Conservation (phyloP, 1,140 invertebrate genomes). For the Holcopasites calliopsidis region DNA sequence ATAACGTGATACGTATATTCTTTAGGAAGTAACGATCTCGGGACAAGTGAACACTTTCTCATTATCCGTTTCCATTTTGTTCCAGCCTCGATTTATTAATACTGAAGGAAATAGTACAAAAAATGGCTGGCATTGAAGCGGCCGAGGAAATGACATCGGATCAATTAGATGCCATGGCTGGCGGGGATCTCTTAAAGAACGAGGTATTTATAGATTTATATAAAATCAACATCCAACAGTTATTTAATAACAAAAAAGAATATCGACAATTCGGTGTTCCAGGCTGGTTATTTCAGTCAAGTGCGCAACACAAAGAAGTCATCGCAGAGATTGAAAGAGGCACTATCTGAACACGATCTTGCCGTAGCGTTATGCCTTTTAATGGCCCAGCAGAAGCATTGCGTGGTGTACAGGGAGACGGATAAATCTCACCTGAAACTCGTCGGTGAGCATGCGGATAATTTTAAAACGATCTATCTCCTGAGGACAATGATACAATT, state of each 20-base stretch:
- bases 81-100: constrained; percentile 95
- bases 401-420: constrained; percentile 93
- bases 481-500: not conserved
- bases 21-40: not conserved
- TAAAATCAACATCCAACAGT: not conserved
- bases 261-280: constrained; percentile 7
- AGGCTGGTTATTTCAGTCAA: constrained; percentile 98
- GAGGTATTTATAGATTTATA: constrained; percentile 83
- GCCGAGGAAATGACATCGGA: constrained; percentile 97
- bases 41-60: not conserved
- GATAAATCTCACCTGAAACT: constrained; percentile 95
- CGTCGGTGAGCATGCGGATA: constrained; percentile 81
- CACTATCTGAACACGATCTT: constrained; percentile 93
- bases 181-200: constrained; percentile 95
- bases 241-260: not conserved
- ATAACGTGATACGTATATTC: too few species aligned
- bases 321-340: constrained; percentile 96
- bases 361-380: constrained; percentile 95
- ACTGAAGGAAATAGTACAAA: constrained; percentile 98
- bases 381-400: constrained; percentile 98
- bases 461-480: constrained; percentile 33
- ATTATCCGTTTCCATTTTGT: constrained; percentile 54
- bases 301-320: constrained; percentile 98
- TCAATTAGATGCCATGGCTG: constrained; percentile 97
- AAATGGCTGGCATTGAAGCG: constrained; percentile 99